Percentiles rank a stretch among this genome's conserved stretches.
These are phyloP conservation scores for Spheniscus humboldti DNA, from an alignment of 2,797 vertebrate species.

Conservation along the genomic window DNA sequence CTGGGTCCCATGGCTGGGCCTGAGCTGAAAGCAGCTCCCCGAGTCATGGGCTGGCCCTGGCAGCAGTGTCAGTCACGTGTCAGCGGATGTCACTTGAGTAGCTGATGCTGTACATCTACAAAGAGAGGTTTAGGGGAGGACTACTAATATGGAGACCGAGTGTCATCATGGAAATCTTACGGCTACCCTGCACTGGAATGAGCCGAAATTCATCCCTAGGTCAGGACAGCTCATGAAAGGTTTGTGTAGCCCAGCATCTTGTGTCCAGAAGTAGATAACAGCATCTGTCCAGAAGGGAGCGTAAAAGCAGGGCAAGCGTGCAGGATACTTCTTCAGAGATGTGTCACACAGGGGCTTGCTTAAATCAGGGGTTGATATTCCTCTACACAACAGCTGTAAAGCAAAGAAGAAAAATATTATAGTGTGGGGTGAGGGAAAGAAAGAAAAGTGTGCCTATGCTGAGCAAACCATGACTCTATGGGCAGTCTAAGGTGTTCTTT, in stretches of 20 bases:
- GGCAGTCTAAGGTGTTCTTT: background rate
- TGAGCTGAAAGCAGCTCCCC: background rate
- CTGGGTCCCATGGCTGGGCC: background rate
- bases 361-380: background rate
- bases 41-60: accelerated
- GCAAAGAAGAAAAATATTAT: background rate
- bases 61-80: background rate
- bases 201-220: background rate
- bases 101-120: background rate
- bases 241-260: background rate
- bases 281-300: background rate
- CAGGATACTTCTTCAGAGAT: background rate
- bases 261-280: background rate
- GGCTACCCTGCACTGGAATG: background rate
- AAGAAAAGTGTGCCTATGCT: background rate
- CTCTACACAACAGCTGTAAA: background rate
- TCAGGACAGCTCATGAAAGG: background rate
- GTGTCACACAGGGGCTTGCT: background rate
- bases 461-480: accelerated
- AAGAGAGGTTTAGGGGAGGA: background rate
- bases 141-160: background rate
- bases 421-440: background rate
- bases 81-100: background rate
- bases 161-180: background rate
- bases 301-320: background rate